Evolutionary conservation across 30 jellyfish, hydroid and myxozoan species (phyloP), one percentile per base, ranked within the genome.

Genomic region (Turritopsis dohrnii): DNA sequence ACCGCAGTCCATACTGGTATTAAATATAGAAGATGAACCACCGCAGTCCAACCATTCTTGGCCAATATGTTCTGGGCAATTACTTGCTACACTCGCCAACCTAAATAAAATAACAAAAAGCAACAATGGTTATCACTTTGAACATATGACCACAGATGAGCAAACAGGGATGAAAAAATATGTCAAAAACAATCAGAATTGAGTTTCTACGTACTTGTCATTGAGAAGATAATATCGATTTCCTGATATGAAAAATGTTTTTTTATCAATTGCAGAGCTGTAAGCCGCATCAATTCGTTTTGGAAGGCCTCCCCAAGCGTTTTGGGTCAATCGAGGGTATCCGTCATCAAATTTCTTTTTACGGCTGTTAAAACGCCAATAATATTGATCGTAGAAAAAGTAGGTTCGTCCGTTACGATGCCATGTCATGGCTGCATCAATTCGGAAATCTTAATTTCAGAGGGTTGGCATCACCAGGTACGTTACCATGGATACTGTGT

Each of bases 261-360:
- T 74, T 7, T 21, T 19, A 24, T 26, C 65, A 41, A 5, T 41
- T 41, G 60, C 60, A 41, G 60, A 41, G 17, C 65, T 24, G n/a
- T 74, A 74, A 24, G 95, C 96, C 19, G 89, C 92, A 52, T 84
- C 71, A 54, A 88, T 31, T 66, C 29, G 69, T 16, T 85, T 71
- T 7, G 96, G 92, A 7, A 88, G 86, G 0, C 96, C 96, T 28
- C 87, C 76, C 96, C 96, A 88, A 1, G 90, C 96, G 13, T 22
- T 25, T 52, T 80, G 74, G 77, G 84, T 79, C 23, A 17, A 27
- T 52, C 86, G 81, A 0, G 96, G 96, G 72, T 88, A 88, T 23
- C 83, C 83, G 24, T 17, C 28, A 53, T 79, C 86, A 23, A 79
- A 21, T 20, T 31, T 18, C 31, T 54, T 79, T 19, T 25, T 31